phyloP scores from a whole-genome alignment of 2,113 vertebrate species.

The Azemiops feae region DNA sequence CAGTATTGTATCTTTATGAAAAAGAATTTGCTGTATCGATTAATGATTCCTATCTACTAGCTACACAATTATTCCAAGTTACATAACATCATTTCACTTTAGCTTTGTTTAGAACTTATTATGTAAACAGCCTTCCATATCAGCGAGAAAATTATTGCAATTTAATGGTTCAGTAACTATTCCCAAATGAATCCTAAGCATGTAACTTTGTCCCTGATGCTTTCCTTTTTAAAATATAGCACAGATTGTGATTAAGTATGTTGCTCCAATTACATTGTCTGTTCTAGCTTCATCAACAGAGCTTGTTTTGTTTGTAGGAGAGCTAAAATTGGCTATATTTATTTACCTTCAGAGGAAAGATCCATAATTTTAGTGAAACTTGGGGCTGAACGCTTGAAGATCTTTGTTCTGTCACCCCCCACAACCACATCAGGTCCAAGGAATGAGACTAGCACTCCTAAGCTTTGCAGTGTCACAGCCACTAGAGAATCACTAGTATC shows the following conservation, averaged over 20 bases:
- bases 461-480: slow-evolving; percentile 87
- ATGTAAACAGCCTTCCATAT: not conserved
- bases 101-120: not conserved
- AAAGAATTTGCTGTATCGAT: not conserved
- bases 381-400: slow-evolving; percentile 92
- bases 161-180: not conserved
- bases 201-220: not conserved
- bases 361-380: slow-evolving; percentile 88
- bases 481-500: slow-evolving; percentile 89
- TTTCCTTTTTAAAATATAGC: not conserved
- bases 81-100: not conserved
- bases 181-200: not conserved
- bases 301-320: not conserved
- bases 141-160: not conserved
- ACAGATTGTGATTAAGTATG: not conserved
- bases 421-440: slow-evolving; percentile 95
- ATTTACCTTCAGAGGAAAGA: slow-evolving; percentile 87
- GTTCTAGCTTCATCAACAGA: slow-evolving; percentile 23
- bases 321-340: not conserved
- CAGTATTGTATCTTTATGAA: not conserved
- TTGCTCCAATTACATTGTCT: not conserved
- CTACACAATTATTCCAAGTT: not conserved
- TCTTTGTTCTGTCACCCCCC: slow-evolving; percentile 90
- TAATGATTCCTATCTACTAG: not conserved
- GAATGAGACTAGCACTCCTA: slow-evolving; percentile 89